phyloP scores from a whole-genome alignment of 2,797 vertebrate species.

The Apodemus agrarius region DNA sequence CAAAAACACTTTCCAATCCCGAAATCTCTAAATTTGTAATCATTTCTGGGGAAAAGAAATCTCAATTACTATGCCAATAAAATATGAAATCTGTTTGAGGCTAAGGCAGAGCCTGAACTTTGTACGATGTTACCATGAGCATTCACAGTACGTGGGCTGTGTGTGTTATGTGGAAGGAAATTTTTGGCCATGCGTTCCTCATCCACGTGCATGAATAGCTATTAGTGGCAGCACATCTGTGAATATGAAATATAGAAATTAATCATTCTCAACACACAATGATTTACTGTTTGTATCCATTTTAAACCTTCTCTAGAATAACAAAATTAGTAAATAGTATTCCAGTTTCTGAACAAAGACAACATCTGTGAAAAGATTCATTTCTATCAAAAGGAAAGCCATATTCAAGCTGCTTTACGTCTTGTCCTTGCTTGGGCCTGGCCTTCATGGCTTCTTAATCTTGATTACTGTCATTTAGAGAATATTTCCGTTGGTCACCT shows the following conservation, averaged over 20 bases:
- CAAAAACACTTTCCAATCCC: not conserved
- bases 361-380: not conserved
- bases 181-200: not conserved
- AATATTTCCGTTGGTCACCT: constrained; percentile 50
- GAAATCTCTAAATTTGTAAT: not conserved
- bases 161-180: not conserved
- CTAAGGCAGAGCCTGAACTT: not conserved
- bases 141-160: not conserved
- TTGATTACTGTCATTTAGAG: constrained; percentile 32
- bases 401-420: not conserved
- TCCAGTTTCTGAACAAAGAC: not conserved
- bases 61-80: constrained; percentile 16
- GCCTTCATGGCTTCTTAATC: constrained; percentile 14
- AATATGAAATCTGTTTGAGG: not conserved
- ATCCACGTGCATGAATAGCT: not conserved
- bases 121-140: not conserved
- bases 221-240: not conserved
- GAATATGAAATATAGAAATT: constrained; percentile 36
- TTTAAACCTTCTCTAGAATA: constrained; percentile 33
- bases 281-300: not conserved
- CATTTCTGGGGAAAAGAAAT: not conserved
- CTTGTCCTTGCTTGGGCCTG: constrained; percentile 27
- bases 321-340: not conserved
- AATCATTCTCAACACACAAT: constrained; percentile 5
- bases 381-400: not conserved